A percentile compares a stretch with the other conserved stretches of the same genome.
Evolutionary conservation across 2,113 vertebrate species (phyloP).

Genomic region (Myiagra hebetior): DNA sequence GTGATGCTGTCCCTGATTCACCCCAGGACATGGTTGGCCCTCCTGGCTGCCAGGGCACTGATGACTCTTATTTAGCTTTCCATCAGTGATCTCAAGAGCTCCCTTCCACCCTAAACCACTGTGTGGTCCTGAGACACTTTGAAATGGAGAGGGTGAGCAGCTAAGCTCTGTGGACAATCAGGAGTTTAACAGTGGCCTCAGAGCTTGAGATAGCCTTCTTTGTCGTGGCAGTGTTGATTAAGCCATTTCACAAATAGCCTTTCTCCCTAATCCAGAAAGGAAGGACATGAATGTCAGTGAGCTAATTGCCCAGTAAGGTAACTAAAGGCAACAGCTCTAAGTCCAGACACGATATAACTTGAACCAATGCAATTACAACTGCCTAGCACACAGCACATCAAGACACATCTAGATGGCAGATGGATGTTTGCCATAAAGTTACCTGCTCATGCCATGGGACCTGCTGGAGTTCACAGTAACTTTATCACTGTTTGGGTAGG

Average conservation of each 20-base stretch:
- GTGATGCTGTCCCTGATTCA: rapidly evolving
- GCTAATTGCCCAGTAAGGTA: neutral
- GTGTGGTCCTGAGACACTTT: neutral
- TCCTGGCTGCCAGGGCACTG: neutral
- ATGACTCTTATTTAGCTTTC: neutral
- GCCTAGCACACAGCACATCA: neutral
- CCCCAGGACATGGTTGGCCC: rapidly evolving
- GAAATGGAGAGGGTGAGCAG: neutral
- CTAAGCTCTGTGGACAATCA: neutral
- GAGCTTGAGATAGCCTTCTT: neutral
- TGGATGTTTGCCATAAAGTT: neutral
- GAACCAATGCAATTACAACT: neutral
- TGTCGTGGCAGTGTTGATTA: neutral
- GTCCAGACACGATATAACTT: neutral
- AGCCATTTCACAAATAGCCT: neutral
- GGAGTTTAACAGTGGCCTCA: neutral
- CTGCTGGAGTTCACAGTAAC: neutral
- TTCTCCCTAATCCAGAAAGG: neutral
- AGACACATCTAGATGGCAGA: neutral
- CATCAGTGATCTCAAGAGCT: neutral
- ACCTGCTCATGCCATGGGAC: neutral
- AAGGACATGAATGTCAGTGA: neutral
- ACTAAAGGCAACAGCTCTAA: neutral
- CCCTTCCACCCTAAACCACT: neutral
- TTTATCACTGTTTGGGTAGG: neutral